These are phyloP conservation scores for Ophiodon elongatus DNA, from an alignment of 2,113 vertebrate species.

Conservation along the genomic window DNA sequence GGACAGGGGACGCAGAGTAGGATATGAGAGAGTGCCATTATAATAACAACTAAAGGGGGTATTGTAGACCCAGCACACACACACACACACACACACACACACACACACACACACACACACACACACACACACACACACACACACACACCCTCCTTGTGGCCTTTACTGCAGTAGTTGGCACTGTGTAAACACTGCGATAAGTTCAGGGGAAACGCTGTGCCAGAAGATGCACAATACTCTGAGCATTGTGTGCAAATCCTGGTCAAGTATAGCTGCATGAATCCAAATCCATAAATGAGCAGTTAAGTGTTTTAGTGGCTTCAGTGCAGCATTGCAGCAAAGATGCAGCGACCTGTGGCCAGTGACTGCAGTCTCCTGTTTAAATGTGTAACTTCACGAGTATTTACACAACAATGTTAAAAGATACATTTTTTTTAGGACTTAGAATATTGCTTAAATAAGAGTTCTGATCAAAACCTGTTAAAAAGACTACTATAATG, in stretches of 20 bases:
- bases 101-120: constrained; percentile 28
- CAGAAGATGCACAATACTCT: constrained; percentile 3
- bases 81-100: constrained; percentile 20
- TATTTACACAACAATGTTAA: background rate
- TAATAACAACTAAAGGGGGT: background rate
- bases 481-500: no score
- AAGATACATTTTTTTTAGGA: background rate
- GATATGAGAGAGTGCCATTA: constrained; percentile 36
- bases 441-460: background rate
- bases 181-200: constrained; percentile 22
- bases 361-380: constrained; percentile 21
- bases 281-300: constrained; percentile 2
- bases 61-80: constrained; percentile 1
- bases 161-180: constrained; percentile 43
- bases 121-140: constrained; percentile 21
- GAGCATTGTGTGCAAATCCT: constrained; percentile 1
- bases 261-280: background rate
- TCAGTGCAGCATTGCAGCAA: constrained; percentile 55
- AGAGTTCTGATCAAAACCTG: background rate
- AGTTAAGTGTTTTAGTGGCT: constrained; percentile 4
- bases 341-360: constrained; percentile 13
- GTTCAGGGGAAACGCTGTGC: background rate
- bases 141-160: background rate
- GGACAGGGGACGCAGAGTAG: constrained; percentile 13
- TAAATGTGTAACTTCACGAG: background rate